Conservation (phyloP, 1,140 invertebrate species). For the Meloidogyne chitwoodi region DNA sequence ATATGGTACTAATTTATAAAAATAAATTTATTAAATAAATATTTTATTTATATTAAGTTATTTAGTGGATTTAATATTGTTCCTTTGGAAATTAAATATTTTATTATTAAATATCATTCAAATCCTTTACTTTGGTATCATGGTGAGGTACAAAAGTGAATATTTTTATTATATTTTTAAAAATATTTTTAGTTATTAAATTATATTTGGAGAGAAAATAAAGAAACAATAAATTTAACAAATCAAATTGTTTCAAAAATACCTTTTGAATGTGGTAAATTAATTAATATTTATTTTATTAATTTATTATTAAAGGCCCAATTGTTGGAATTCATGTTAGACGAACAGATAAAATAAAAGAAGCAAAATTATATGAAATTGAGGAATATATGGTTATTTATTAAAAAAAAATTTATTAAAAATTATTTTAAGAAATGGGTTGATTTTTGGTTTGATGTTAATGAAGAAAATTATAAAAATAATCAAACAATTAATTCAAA, state of each 20-base stretch:
- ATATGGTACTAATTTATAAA: too few relatives aligned
- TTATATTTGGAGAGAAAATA: neutral
- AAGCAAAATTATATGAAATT: neutral
- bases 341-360: neutral
- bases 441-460: neutral
- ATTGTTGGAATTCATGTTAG: conserved; percentile 7
- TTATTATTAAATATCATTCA: conserved; percentile 79
- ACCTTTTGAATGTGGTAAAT: neutral
- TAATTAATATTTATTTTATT: too few relatives aligned
- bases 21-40: too few relatives aligned
- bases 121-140: conserved; percentile 71
- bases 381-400: neutral
- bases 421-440: conserved; percentile 68
- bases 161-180: neutral
- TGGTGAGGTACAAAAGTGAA: too few relatives aligned
- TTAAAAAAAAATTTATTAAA: neutral
- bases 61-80: neutral
- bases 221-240: neutral
- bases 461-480: neutral
- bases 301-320: neutral
- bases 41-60: neutral
- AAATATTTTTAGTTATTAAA: neutral
- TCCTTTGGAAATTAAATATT: conserved; percentile 78
- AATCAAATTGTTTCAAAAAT: neutral
- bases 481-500: neutral